These are phyloP conservation scores for Zaprionus vittiger DNA, from an alignment of 1,140 invertebrate genomes.

Conservation along the genomic window DNA sequence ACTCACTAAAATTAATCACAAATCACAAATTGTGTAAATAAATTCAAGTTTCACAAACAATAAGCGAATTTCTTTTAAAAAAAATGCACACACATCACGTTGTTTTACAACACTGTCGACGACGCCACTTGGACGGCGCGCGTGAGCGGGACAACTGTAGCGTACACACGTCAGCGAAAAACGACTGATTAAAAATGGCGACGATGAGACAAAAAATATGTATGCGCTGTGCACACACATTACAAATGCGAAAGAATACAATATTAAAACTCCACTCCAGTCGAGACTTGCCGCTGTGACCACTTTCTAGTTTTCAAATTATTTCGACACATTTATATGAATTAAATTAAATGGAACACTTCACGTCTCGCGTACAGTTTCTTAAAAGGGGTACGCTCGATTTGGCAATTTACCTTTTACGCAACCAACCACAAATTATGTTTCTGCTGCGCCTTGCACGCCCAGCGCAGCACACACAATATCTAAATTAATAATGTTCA, in stretches of 20 bases:
- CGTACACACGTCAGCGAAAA: constrained; percentile 66
- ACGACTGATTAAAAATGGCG: constrained; percentile 77
- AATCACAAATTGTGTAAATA: constrained; percentile 16
- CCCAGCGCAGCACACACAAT: constrained; percentile 50
- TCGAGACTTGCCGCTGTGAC: constrained; percentile 16
- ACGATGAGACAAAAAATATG: constrained; percentile 73
- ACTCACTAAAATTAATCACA: constrained; percentile 34
- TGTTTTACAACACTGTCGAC: constrained; percentile 64
- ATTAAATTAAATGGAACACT: constrained; percentile 3
- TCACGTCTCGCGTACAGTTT: background rate
- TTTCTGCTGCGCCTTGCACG: constrained; percentile 58
- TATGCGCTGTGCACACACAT: constrained; percentile 53
- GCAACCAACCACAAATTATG: constrained; percentile 66
- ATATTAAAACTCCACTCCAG: constrained; percentile 40
- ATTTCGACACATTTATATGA: background rate
- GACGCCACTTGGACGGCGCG: constrained; percentile 39
- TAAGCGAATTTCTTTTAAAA: constrained; percentile 24
- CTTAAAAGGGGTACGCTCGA: background rate
- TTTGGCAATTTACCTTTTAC: constrained; percentile 69
- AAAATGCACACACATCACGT: constrained; percentile 22
- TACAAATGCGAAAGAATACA: constrained; percentile 37
- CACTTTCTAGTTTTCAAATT: background rate
- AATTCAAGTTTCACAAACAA: constrained; percentile 15
- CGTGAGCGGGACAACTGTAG: constrained; percentile 47
- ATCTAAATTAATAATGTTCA: constrained; percentile 3